Percentiles rank a stretch among this genome's conserved stretches.
These are phyloP conservation scores for Campoplex capitator DNA, from an alignment of 2,888 invertebrate genomes.

Conservation along the genomic window DNA sequence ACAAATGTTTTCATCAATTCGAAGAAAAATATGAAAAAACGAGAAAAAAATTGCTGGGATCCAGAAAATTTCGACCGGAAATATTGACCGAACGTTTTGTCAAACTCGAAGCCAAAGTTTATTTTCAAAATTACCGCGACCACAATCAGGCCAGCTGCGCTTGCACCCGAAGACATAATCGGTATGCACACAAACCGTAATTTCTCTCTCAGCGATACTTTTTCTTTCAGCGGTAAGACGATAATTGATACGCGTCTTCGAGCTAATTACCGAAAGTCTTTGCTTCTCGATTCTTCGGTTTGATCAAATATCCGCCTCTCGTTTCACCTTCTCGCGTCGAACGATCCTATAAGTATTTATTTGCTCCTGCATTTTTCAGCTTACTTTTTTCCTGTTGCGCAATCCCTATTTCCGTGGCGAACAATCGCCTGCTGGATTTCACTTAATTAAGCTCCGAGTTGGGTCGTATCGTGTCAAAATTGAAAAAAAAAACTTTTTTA, in stretches of 20 bases:
- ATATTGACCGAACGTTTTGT: neutral
- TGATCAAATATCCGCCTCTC: neutral
- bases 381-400: slow-evolving; percentile 44
- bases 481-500: neutral
- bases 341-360: slow-evolving; percentile 22
- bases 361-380: neutral
- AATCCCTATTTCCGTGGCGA: slow-evolving; percentile 31
- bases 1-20: neutral
- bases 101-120: neutral
- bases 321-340: slow-evolving; percentile 12
- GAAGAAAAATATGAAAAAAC: neutral
- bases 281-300: slow-evolving; percentile 45
- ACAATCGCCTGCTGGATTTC: neutral
- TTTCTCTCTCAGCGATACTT: slow-evolving; percentile 32
- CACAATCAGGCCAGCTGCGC: neutral
- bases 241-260: slow-evolving; percentile 53
- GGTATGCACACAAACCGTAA: neutral
- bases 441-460: no score
- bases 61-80: neutral
- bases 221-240: slow-evolving; percentile 59
- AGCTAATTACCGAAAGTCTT: slow-evolving; percentile 60
- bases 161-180: neutral
- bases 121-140: neutral
- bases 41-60: neutral
- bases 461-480: no score